Evolutionary conservation across 1,140 invertebrate species (phyloP).

Genomic region (Drosophila watanabei): DNA sequence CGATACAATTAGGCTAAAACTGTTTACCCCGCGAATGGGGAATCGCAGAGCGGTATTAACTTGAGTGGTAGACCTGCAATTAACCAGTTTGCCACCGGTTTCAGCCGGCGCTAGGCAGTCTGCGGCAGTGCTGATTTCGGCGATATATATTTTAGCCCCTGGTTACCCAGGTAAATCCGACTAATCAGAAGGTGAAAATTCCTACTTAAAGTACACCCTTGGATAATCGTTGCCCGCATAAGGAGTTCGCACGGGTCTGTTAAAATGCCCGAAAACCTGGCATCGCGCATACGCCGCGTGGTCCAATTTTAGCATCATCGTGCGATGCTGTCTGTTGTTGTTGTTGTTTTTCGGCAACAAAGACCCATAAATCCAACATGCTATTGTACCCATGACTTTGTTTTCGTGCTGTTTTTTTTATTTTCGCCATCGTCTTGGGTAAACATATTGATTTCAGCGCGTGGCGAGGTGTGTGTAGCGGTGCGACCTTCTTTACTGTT

Average conservation of each 20-base stretch:
- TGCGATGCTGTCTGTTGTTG: slow-evolving; percentile 45
- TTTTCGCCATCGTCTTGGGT: too few relatives aligned
- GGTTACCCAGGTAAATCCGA: slow-evolving; percentile 56
- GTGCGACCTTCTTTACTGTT: slow-evolving; percentile 4
- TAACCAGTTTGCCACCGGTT: slow-evolving; percentile 61
- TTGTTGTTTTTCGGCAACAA: slow-evolving; percentile 21
- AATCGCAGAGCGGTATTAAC: slow-evolving; percentile 22
- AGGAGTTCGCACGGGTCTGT: slow-evolving; percentile 63
- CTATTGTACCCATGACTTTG: slow-evolving; percentile 62
- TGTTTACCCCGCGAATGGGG: slow-evolving; percentile 29
- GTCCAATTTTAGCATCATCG: slow-evolving; percentile 67
- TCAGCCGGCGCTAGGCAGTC: slow-evolving; percentile 64
- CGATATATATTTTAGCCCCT: slow-evolving; percentile 20
- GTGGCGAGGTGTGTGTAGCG: slow-evolving; percentile 44
- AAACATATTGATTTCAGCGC: slow-evolving; percentile 73
- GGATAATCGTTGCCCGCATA: not conserved
- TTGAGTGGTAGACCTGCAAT: slow-evolving; percentile 28
- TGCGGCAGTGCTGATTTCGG: slow-evolving; percentile 29
- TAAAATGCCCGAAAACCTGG: slow-evolving; percentile 56
- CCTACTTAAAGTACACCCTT: slow-evolving; percentile 36
- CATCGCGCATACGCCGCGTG: slow-evolving; percentile 64
- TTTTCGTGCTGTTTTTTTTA: slow-evolving; percentile 49
- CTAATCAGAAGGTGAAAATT: slow-evolving; percentile 68
- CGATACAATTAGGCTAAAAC: slow-evolving; percentile 47
- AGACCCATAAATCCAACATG: slow-evolving; percentile 28